Conservation (phyloP, 2,113 vertebrate species). For the Thalassarche chlororhynchos region DNA sequence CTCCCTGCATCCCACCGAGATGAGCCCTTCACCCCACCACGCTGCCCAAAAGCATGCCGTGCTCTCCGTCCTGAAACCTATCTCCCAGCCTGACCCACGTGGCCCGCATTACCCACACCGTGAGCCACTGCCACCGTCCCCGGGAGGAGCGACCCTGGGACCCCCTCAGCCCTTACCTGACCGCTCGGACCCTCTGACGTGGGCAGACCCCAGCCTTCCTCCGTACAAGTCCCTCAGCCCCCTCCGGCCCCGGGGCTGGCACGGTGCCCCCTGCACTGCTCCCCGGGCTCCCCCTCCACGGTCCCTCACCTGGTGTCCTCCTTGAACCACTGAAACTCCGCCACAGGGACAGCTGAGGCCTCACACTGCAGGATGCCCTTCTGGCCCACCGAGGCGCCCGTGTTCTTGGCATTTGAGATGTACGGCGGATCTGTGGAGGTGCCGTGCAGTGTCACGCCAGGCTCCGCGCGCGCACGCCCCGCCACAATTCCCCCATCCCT, state of each 20-base stretch:
- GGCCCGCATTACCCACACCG: accelerated
- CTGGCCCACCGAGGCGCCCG: slow-evolving; percentile 88
- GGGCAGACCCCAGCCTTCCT: background rate
- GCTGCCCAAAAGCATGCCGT: accelerated
- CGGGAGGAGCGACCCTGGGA: background rate
- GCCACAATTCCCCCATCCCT: accelerated
- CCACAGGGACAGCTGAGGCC: slow-evolving; percentile 89
- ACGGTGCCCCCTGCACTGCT: accelerated
- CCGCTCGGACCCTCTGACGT: background rate
- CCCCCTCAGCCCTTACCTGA: background rate
- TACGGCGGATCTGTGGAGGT: slow-evolving; percentile 86
- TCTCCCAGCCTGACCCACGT: accelerated
- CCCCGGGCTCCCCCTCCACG: accelerated
- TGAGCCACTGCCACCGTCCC: background rate
- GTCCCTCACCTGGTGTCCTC: slow-evolving; percentile 87
- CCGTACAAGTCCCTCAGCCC: accelerated
- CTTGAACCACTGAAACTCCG: slow-evolving; percentile 98
- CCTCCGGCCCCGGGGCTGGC: no score
- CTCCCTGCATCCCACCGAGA: accelerated
- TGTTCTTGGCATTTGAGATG: slow-evolving; percentile 90
- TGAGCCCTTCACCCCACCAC: accelerated
- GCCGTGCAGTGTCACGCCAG: accelerated
- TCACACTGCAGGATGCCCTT: slow-evolving; percentile 93
- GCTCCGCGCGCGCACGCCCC: accelerated
- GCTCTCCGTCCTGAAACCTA: no score